Base-by-base conservation (phyloP, 2,113 vertebrate species). In the Ceyx margarethae region DNA sequence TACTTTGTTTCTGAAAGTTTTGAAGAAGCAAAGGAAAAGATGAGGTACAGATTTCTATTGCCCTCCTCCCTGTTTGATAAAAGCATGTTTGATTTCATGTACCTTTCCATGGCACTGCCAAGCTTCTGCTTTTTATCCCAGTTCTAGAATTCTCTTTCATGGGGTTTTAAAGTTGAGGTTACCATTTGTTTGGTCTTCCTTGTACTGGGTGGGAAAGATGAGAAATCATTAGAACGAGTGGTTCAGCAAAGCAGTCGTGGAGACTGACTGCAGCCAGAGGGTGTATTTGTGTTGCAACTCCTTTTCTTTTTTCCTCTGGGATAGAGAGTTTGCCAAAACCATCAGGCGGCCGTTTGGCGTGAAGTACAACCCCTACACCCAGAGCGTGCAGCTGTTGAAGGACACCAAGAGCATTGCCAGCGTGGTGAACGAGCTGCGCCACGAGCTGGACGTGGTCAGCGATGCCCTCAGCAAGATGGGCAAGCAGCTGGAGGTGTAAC, bases 1-100 rank as follows among this genome's bases (percentile, higher is more conserved):
- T 99, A 99, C 90, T 99, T 99, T 97, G 98, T 99, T 94, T 99
- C 99, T 66, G 98, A 99, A 96, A 99, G 98, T 93, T 99, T 99
- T 96, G 99, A 99, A 97, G 99, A 99, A 85, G 99, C 99, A 96
- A 99, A 99, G 96, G 98, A 99, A 87, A 99, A 99, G 92, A 99
- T 99, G 99, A 99, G 99, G 99, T 99, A 96, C 23, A 43, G n/a
- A 31, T 31, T 33, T 13, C 53, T 67, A 78, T 46, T 77, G 12
- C 61, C 61, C 5, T 23, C 25, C 29, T 2, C 29, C 13, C 45
- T 37, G 51, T 53, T 92, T 42, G 67, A 56, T 54, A 83, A 85
- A 62, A 46, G 43, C 53, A 45, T 42, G 17, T n/a, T 89, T 81
- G 45, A 50, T 50, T 84, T 89, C 9, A 5, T 9, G 6, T 25